Conservation (phyloP, 2,797 vertebrate species). For the Rhodeus uyekii region DNA sequence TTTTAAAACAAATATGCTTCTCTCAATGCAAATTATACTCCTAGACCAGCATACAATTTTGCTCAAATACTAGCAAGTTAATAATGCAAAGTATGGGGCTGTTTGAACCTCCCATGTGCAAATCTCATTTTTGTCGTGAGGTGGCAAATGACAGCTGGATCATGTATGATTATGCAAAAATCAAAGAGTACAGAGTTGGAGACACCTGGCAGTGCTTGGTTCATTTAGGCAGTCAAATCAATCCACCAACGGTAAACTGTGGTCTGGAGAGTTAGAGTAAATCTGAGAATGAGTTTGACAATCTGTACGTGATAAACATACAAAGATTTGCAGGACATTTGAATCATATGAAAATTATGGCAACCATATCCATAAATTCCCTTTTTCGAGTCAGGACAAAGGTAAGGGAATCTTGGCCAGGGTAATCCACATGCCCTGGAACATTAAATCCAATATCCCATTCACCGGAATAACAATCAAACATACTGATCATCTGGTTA, state of each 20-base stretch:
- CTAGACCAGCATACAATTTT: not conserved
- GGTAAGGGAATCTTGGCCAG: not conserved
- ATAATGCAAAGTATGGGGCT: not conserved
- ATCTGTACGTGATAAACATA: not conserved
- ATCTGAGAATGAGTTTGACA: slow-evolving; percentile 40
- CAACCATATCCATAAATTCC: not conserved
- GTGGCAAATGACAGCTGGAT: slow-evolving; percentile 26
- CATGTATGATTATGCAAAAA: slow-evolving; percentile 51
- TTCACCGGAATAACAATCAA: slow-evolving; percentile 9
- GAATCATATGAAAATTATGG: not conserved
- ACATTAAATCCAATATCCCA: slow-evolving; percentile 4
- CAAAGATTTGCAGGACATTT: slow-evolving; percentile 2
- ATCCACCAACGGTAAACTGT: slow-evolving; percentile 52
- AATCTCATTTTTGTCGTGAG: slow-evolving; percentile 4
- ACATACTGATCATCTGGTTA: not conserved
- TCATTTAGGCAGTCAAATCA: slow-evolving; percentile 57
- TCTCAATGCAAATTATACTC: not conserved
- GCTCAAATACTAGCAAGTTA: not conserved
- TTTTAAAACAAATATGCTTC: not conserved
- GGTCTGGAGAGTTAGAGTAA: slow-evolving; percentile 23
- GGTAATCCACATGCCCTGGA: not conserved
- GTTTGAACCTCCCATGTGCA: not conserved
- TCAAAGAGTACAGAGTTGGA: slow-evolving; percentile 19
- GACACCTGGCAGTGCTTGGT: slow-evolving; percentile 47
- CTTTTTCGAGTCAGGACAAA: not conserved